These are phyloP conservation scores for Chondrosia reniformis DNA, from an alignment of 37 sponge, comb jelly and placozoan genomes.

Conservation along the genomic window DNA sequence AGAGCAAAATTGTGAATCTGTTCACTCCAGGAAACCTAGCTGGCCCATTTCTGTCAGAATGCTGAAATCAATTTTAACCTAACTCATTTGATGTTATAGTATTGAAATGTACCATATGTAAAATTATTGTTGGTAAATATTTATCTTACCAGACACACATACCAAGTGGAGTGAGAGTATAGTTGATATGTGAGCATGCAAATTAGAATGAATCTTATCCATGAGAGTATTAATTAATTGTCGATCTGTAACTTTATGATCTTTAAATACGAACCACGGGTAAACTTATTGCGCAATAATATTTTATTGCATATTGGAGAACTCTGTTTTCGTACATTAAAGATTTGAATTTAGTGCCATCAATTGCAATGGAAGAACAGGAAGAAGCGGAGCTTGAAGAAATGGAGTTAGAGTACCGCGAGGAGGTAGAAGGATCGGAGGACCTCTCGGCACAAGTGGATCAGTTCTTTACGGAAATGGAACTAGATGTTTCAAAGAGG, in stretches of 20 bases:
- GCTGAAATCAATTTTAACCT: conserved; percentile 32
- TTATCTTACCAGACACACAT: not conserved
- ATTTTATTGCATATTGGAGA: too few species aligned
- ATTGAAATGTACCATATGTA: not conserved
- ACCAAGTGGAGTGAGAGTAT: not conserved
- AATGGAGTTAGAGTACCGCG: not conserved
- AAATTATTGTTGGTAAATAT: not conserved
- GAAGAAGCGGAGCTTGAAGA: not conserved
- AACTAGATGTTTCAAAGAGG: conserved; percentile 45
- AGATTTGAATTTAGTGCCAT: too few species aligned
- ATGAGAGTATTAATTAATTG: too few species aligned
- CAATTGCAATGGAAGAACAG: not conserved
- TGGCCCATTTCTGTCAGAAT: conserved; percentile 66
- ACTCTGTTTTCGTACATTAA: too few species aligned
- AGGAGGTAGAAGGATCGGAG: conserved; percentile 24
- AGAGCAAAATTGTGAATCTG: too few species aligned
- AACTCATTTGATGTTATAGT: too few species aligned
- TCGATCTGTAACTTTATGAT: too few species aligned
- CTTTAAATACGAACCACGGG: too few species aligned
- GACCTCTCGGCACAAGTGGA: conserved; percentile 38
- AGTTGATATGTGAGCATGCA: too few species aligned
- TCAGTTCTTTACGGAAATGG: conserved; percentile 62
- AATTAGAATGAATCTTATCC: too few species aligned
- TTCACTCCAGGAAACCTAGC: not conserved
- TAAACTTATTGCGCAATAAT: too few species aligned